Evolutionary conservation across 2,797 vertebrate species (phyloP).

Genomic region (Cuculus canorus): DNA sequence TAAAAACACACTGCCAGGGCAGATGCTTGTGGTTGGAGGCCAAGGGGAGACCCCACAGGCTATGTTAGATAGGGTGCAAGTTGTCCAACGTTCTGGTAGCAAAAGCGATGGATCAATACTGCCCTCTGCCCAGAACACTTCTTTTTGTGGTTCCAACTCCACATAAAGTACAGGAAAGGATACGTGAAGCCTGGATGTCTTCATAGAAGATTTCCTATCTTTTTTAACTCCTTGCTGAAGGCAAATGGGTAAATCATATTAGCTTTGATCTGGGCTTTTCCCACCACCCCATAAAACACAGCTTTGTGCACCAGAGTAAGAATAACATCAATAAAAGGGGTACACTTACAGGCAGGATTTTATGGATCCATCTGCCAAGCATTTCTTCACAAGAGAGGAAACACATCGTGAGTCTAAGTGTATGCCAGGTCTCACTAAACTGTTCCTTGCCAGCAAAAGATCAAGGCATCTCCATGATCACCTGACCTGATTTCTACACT

Average conservation of each 20-base stretch:
- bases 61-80: not conserved
- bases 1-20: not conserved
- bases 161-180: not conserved
- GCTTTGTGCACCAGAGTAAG: not conserved
- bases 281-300: constrained; percentile 19
- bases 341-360: not conserved
- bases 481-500: not conserved
- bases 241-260: not conserved
- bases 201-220: not conserved
- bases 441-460: not conserved
- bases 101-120: not conserved
- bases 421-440: not conserved
- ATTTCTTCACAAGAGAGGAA: not conserved
- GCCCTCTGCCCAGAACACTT: not conserved
- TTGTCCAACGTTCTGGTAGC: not conserved
- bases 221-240: constrained; percentile 4
- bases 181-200: not conserved
- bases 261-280: constrained; percentile 34
- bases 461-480: not conserved
- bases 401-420: not conserved
- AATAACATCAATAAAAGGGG: not conserved
- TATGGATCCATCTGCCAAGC: constrained; percentile 40
- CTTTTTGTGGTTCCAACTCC: not conserved
- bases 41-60: not conserved
- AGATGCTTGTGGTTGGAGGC: not conserved